phyloP scores from a whole-genome alignment of 2,113 vertebrate species.

The Corythornis madagascariensis region DNA sequence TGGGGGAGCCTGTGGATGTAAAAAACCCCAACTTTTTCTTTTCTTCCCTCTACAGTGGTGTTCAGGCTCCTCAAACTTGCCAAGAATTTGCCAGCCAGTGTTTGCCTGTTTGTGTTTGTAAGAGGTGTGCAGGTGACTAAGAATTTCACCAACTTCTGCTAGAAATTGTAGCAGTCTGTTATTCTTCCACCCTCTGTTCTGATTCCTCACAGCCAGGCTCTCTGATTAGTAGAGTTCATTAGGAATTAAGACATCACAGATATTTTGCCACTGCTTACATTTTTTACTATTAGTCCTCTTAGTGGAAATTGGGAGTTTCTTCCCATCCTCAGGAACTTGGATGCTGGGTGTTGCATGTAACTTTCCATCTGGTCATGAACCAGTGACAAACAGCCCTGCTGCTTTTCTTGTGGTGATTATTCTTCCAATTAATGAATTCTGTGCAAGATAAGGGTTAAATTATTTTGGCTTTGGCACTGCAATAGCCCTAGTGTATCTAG shows the following conservation, averaged over 20 bases:
- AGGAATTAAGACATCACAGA: background rate
- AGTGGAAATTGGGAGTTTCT: background rate
- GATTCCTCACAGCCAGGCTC: background rate
- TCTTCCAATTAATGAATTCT: background rate
- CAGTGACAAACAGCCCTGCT: background rate
- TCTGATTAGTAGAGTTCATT: accelerated
- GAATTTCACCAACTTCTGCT: background rate
- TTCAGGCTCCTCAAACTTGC: background rate
- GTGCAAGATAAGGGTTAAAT: background rate
- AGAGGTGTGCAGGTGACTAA: background rate
- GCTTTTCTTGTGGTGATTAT: background rate
- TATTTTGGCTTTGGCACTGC: background rate
- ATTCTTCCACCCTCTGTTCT: background rate
- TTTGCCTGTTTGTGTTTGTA: background rate
- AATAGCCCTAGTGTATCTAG: background rate
- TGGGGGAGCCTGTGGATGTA: background rate
- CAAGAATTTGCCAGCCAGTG: background rate
- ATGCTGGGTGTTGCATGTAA: background rate
- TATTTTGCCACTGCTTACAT: background rate
- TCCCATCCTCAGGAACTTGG: background rate
- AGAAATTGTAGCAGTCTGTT: background rate
- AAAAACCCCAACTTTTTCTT: background rate
- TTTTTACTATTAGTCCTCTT: background rate
- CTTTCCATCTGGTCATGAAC: background rate
- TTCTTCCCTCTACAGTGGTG: background rate